Evolutionary conservation across 1,140 invertebrate species (phyloP), one percentile per base, ranked within the genome.

Genomic region (Drosophila sturtevanti): DNA sequence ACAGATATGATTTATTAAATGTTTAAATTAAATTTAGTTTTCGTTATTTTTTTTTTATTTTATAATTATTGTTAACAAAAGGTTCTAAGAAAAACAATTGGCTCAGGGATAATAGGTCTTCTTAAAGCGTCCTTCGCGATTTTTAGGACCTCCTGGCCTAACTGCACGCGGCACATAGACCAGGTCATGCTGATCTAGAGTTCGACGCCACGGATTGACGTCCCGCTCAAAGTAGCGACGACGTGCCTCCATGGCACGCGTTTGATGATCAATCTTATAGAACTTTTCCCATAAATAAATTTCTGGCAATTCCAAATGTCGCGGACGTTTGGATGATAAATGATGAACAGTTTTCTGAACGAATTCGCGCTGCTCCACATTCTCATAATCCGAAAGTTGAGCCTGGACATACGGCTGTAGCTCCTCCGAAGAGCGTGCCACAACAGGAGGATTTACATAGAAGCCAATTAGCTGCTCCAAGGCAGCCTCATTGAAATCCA

Each of bases 401-500:
- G 94, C 93, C 5, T 79, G 21, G 27, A 98, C 92, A 92, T 95
- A 97, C 1, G 97, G 97, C 76, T 95, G 95, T 91, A 98, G 92
- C 68, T 96, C 93, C 21, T 63, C 61, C 0, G 14, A 9, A 11
- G 93, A 92, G 60, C 95, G 92, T 77, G 94, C 92, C 61, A 96
- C 92, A 59, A 89, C 69, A 1, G 97, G 96, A 14, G 92, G 84
- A 92, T 97, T 96, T 2, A 94, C 81, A 77, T 98, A 97, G 79
- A 96, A 95, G 68, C 95, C 94, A 1, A 98, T 81, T 10, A 99
- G 87, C 72, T 93, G 92, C 90, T 95, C 95, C 6, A 98, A 86
- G 3, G 97, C 95, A 44, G 95, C 94, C 62, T 97, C 95, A 93
- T 98, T 98, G 44, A 98, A 94, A 61, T 95, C 96, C 71, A 95